A percentile compares a stretch with the other conserved stretches of the same genome.
Conservation (phyloP, 2,888 invertebrate species). For the Andrena bicolor region DNA sequence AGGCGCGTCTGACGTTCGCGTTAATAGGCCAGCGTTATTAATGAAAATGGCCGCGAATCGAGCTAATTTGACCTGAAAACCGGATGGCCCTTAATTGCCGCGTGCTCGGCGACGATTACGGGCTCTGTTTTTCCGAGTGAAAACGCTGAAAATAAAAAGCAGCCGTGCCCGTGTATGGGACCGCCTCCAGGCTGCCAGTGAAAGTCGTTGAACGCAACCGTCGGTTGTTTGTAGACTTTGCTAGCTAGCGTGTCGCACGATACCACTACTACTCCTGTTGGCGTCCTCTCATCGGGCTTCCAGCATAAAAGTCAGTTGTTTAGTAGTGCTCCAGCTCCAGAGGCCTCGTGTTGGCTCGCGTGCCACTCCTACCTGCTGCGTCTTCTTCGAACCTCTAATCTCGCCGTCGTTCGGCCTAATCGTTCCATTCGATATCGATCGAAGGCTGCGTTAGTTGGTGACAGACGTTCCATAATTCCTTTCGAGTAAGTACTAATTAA, state of each 20-base stretch:
- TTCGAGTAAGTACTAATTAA: constrained; percentile 16
- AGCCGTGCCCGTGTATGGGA: constrained; percentile 22
- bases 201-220: constrained; percentile 74
- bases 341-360: constrained; percentile 66
- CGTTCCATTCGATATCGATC: background rate
- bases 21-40: constrained; percentile 15
- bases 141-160: constrained; percentile 37
- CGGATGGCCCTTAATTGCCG: constrained; percentile 47
- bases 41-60: constrained; percentile 25
- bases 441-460: background rate
- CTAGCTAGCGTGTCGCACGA: constrained; percentile 59
- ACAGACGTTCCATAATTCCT: background rate
- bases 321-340: constrained; percentile 77
- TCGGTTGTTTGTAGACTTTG: constrained; percentile 67
- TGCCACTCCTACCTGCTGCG: constrained; percentile 48
- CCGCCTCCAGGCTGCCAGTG: constrained; percentile 65
- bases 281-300: constrained; percentile 72
- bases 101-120: constrained; percentile 33
- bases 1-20: background rate
- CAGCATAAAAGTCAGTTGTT: constrained; percentile 79
- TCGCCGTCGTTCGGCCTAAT: background rate
- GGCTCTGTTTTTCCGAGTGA: constrained; percentile 42
- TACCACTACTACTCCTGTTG: constrained; percentile 69
- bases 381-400: constrained; percentile 17
- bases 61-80: constrained; percentile 10